A percentile compares a stretch with the other conserved stretches of the same genome.
These are phyloP conservation scores for Xerus rutilus DNA, from an alignment of 2,797 vertebrate genomes.

Conservation along the genomic window DNA sequence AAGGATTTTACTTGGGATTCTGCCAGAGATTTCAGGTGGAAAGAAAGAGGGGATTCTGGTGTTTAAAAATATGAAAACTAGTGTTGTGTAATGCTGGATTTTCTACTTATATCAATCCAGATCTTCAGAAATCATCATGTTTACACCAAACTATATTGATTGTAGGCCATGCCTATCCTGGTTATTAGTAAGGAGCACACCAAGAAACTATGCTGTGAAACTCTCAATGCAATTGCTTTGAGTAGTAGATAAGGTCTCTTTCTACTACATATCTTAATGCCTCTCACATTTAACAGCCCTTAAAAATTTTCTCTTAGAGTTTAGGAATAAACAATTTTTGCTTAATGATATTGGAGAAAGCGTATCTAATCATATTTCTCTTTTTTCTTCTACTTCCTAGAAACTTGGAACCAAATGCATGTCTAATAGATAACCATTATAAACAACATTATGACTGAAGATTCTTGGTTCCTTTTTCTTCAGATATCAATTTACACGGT, in stretches of 20 bases:
- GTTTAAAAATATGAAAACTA: background rate
- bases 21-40: slow-evolving; percentile 46
- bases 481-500: background rate
- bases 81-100: background rate
- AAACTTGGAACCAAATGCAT: background rate
- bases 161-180: background rate
- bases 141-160: background rate
- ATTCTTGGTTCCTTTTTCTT: background rate
- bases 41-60: background rate
- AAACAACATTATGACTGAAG: background rate
- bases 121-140: background rate
- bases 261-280: background rate
- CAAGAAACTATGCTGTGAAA: background rate
- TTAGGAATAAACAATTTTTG: slow-evolving; percentile 15
- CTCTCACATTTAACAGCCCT: background rate
- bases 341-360: background rate
- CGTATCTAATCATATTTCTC: background rate
- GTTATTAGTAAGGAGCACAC: background rate
- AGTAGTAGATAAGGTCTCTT: background rate
- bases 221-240: background rate
- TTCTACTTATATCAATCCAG: slow-evolving; percentile 5
- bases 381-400: slow-evolving; percentile 18
- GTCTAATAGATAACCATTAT: background rate
- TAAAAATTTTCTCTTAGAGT: slow-evolving; percentile 5
- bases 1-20: background rate